A percentile compares a stretch with the other conserved stretches of the same genome.
Conservation (phyloP, 1,140 invertebrate genomes). For the Diprion similis region DNA sequence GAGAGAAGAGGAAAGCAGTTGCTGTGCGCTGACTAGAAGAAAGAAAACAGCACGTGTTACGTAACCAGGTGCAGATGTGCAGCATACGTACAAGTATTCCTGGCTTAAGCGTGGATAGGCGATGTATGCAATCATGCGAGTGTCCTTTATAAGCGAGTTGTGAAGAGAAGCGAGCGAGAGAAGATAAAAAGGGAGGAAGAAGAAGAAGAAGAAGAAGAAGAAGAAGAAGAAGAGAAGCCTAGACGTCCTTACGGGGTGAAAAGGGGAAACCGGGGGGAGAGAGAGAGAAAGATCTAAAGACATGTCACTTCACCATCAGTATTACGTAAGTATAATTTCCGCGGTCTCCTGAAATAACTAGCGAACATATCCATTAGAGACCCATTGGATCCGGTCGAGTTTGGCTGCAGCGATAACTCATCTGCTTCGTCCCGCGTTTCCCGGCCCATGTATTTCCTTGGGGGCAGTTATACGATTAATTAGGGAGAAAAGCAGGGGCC, state of each 20-base stretch:
- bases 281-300: constrained; percentile 29
- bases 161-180: constrained; percentile 15
- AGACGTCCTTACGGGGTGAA: constrained; percentile 21
- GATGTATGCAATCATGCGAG: too few relatives aligned
- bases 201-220: constrained; percentile 28
- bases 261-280: not conserved
- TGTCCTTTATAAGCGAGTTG: not conserved
- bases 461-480: not conserved
- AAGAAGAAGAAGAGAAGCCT: constrained; percentile 27
- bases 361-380: not conserved
- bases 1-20: too few relatives aligned
- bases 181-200: constrained; percentile 11
- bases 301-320: constrained; percentile 60
- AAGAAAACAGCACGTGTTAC: too few relatives aligned
- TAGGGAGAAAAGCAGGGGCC: not conserved
- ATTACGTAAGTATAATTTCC: constrained; percentile 53
- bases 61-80: too few relatives aligned
- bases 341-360: not conserved
- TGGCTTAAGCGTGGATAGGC: too few relatives aligned
- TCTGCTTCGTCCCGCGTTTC: too few relatives aligned
- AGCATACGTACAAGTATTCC: too few relatives aligned
- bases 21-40: too few relatives aligned
- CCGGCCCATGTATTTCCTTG: not conserved
- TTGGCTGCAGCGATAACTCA: too few relatives aligned
- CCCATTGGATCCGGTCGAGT: too few relatives aligned